Percentiles rank a stretch among this genome's conserved stretches.
Evolutionary conservation across 2,797 vertebrate genomes (phyloP).

Genomic region (Hyperoplus immaculatus): DNA sequence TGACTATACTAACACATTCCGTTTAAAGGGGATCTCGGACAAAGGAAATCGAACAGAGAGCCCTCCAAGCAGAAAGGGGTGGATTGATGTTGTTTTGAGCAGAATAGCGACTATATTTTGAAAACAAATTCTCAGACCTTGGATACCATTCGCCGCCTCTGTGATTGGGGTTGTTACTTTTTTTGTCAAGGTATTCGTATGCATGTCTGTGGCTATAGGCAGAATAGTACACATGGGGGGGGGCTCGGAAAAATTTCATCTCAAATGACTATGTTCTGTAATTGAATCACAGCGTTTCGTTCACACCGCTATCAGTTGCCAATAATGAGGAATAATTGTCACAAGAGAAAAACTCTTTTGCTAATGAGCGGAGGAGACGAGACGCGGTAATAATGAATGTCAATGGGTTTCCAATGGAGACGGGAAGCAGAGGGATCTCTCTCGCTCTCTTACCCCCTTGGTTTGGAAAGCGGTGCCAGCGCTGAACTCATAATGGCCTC

Average conservation of each 20-base stretch:
- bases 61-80: constrained; percentile 6
- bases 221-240: not conserved
- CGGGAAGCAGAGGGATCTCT: constrained; percentile 41
- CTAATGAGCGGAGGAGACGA: constrained; percentile 67
- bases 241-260: constrained; percentile 57
- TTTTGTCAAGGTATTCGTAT: constrained; percentile 57
- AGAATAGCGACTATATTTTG: constrained; percentile 16
- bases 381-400: constrained; percentile 73
- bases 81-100: not conserved
- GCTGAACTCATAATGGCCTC: constrained; percentile 78
- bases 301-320: constrained; percentile 58
- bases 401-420: constrained; percentile 53
- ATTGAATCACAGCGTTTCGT: constrained; percentile 69
- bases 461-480: constrained; percentile 62
- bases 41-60: constrained; percentile 1
- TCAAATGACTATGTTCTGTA: constrained; percentile 63
- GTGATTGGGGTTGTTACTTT: constrained; percentile 42
- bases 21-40: constrained; percentile 16
- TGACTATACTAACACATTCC: constrained; percentile 17
- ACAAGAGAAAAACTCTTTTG: constrained; percentile 63
- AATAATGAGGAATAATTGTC: constrained; percentile 80
- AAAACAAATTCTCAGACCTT: constrained; percentile 45
- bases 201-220: constrained; percentile 47
- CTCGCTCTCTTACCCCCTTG: constrained; percentile 35
- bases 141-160: constrained; percentile 5